Conservation (phyloP, 2,797 vertebrate species). For the Molothrus ater region DNA sequence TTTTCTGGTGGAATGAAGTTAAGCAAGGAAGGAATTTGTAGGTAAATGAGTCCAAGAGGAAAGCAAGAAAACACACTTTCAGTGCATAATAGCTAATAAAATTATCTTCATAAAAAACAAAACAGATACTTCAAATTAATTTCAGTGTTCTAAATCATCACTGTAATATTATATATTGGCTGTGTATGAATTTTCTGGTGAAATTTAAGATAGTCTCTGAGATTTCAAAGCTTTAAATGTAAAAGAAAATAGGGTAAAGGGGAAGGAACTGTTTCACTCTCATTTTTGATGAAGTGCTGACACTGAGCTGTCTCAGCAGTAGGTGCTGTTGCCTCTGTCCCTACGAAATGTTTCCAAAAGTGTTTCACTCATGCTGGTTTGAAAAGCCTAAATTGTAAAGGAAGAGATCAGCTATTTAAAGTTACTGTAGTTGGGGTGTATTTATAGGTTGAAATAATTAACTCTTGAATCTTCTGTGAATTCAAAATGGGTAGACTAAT, state of each 20-base stretch:
- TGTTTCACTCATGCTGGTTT: neutral
- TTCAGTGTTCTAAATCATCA: neutral
- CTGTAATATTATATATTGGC: neutral
- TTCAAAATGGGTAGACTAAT: neutral
- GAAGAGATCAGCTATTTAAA: neutral
- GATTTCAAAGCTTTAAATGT: neutral
- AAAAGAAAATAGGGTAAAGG: neutral
- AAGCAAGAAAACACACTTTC: neutral
- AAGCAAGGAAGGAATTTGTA: neutral
- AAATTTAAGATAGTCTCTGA: neutral
- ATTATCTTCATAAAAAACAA: neutral
- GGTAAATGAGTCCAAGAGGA: neutral
- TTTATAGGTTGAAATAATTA: neutral
- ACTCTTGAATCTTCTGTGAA: neutral
- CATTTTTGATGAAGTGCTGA: neutral
- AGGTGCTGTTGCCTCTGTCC: neutral
- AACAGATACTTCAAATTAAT: neutral
- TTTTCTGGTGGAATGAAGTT: neutral
- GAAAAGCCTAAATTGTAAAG: neutral
- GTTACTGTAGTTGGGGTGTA: neutral
- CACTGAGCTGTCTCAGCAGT: neutral
- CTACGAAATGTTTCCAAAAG: neutral
- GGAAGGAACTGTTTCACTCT: neutral
- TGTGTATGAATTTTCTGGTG: neutral
- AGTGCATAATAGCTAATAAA: neutral